Conservation (phyloP, 2,113 vertebrate species). For the Labeo catla region DNA sequence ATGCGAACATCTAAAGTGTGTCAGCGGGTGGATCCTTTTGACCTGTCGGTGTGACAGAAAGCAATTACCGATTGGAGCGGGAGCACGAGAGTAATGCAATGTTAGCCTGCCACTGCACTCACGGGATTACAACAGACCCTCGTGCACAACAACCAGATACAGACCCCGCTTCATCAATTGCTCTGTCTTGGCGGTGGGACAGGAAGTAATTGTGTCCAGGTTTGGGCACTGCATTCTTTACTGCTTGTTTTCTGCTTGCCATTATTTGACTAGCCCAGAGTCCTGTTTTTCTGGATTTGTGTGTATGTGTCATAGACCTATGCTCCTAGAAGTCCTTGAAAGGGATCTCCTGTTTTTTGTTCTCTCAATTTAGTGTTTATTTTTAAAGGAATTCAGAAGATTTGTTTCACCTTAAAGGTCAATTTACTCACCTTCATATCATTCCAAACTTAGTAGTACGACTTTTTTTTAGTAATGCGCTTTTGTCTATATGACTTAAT, state of each 20-base stretch:
- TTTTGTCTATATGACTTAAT: not conserved
- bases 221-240: conserved; percentile 41
- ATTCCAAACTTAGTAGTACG: not conserved
- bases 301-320: conserved; percentile 11
- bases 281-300: conserved; percentile 33
- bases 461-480: not conserved
- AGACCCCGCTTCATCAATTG: conserved; percentile 28
- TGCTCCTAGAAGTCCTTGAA: not conserved
- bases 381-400: not conserved
- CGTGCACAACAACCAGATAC: conserved; percentile 17
- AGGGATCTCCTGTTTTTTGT: not conserved
- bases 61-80: conserved; percentile 22
- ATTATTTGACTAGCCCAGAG: conserved; percentile 46
- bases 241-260: conserved; percentile 40
- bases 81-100: conserved; percentile 21
- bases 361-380: not conserved
- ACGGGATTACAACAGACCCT: conserved; percentile 34
- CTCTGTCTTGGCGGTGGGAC: conserved; percentile 36
- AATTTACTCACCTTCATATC: not conserved
- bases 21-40: conserved; percentile 2
- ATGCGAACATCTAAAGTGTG: not conserved
- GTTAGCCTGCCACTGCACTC: conserved; percentile 23
- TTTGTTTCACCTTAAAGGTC: not conserved
- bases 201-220: conserved; percentile 44
- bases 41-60: not conserved